phyloP scores from a whole-genome alignment of 2,113 vertebrate genomes.

The Alligator mississippiensis region DNA sequence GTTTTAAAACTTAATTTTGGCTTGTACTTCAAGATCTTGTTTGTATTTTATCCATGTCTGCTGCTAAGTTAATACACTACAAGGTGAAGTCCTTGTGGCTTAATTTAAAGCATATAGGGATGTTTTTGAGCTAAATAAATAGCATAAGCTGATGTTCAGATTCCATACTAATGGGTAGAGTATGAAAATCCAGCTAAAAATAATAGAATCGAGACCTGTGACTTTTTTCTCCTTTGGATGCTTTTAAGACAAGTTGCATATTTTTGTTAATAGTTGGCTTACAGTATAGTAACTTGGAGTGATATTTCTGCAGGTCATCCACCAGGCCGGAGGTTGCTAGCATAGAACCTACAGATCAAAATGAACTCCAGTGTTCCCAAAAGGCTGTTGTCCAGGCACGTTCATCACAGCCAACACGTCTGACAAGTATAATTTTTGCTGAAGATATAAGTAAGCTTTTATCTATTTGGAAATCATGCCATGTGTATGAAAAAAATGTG shows the following conservation, averaged over 20 bases:
- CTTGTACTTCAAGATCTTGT: not conserved
- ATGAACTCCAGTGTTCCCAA: conserved; percentile 85
- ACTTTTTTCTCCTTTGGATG: too few species aligned
- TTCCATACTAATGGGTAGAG: rapidly evolving
- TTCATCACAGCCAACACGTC: conserved; percentile 82
- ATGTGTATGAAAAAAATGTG: not conserved
- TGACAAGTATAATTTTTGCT: conserved; percentile 89
- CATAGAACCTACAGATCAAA: conserved; percentile 83
- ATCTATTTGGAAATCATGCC: not conserved
- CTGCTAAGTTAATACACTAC: not conserved
- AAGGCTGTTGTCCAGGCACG: conserved; percentile 90
- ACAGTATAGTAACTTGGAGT: not conserved
- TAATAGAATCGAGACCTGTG: not conserved
- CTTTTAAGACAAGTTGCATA: not conserved
- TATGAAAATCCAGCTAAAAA: not conserved
- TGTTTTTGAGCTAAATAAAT: not conserved
- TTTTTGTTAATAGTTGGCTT: not conserved
- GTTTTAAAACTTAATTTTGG: not conserved
- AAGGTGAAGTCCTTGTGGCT: not conserved
- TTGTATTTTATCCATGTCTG: rapidly evolving
- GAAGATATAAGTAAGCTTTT: conserved; percentile 89
- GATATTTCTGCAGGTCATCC: conserved; percentile 82
- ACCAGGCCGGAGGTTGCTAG: conserved; percentile 93
- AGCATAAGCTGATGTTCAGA: not conserved
- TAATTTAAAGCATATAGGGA: not conserved